Base-by-base conservation (phyloP, 2,113 vertebrate genomes). In the Tychaedon coryphoeus region DNA sequence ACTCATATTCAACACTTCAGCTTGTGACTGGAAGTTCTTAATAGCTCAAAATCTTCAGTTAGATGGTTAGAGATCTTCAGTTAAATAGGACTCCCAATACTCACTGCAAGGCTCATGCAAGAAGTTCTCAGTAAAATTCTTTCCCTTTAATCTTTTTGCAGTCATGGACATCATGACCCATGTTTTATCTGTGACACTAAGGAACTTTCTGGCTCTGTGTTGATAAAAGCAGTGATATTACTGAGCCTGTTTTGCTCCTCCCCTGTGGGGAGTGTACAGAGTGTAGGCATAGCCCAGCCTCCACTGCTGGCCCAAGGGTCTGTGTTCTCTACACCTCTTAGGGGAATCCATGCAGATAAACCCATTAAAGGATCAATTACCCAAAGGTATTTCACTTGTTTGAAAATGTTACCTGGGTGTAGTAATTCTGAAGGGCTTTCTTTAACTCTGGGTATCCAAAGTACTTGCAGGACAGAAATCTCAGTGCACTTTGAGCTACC, bases 51-150 rank as follows among this genome's bases (percentile, higher is more conserved):
- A 64, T 38, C 24, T 50, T 66, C 25, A 34, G 10, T 34, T 50
- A 25, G 26, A 25, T 29, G 12, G 56, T 43, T 58, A 38, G n/a
- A 31, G 48, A 20, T 64, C 34, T 71, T 53, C 1, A 8, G 9
- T 60, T 89, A 28, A 56, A 29, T 22, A 51, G 34, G 33, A 16
- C 47, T 92, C 29, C 69, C 14, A 2, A 0, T 61, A 31, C 31
- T 65, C 16, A 28, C 15, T 0, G 0, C 40, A 43, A 53, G 40
- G 42, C 33, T 73, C 4, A 1, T 13, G 45, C 48, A 74, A 58
- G 56, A 53, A 28, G 25, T 54, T 81, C n/a, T 81, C 74, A 47
- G 45, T 14, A 54, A 64, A 90, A 43, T 81, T 77, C 26, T 62
- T 87, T 74, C 11, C 33, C 14, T 54, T 50, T 33, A 20, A 33